A percentile compares a stretch with the other conserved stretches of the same genome.
Conservation (phyloP, 64 coral and sea anemone genomes). For the Trachythela sp. region DNA sequence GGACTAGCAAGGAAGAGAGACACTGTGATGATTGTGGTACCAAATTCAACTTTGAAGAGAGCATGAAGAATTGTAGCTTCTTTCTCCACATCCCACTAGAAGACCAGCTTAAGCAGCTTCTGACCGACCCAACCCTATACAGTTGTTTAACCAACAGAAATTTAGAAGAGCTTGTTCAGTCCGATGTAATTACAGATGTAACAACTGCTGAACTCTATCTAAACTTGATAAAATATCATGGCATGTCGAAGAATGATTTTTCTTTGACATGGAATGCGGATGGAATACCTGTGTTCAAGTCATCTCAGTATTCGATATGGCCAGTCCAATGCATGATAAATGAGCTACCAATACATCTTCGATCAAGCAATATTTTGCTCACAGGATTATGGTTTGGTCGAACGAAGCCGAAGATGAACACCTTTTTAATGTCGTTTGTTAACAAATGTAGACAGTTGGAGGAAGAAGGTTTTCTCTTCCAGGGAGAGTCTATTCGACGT, state of each 20-base stretch:
- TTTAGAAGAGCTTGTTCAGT: background rate
- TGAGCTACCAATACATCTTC: background rate
- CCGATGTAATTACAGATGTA: background rate
- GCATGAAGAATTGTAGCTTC: constrained; percentile 1
- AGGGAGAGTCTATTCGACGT: background rate
- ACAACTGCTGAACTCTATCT: constrained; percentile 2
- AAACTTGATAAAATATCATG: background rate
- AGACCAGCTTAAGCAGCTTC: background rate
- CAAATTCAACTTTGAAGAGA: background rate
- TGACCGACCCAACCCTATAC: background rate
- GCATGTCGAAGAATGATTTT: too few species aligned
- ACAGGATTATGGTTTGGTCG: constrained; percentile 3
- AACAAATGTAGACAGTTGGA: background rate
- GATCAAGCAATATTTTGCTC: background rate
- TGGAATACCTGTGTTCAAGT: constrained; percentile 17
- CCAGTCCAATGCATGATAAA: constrained; percentile 13
- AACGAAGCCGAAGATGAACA: constrained; percentile 4
- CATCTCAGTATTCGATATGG: constrained; percentile 4
- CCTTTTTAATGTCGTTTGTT: background rate
- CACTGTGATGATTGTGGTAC: constrained; percentile 6
- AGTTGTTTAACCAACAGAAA: background rate
- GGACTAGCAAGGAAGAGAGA: background rate
- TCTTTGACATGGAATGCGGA: too few species aligned
- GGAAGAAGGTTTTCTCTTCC: background rate
- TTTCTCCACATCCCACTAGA: constrained; percentile 2